Base-by-base conservation (phyloP, 2,888 invertebrate genomes). In the Stomorhina lunata region DNA sequence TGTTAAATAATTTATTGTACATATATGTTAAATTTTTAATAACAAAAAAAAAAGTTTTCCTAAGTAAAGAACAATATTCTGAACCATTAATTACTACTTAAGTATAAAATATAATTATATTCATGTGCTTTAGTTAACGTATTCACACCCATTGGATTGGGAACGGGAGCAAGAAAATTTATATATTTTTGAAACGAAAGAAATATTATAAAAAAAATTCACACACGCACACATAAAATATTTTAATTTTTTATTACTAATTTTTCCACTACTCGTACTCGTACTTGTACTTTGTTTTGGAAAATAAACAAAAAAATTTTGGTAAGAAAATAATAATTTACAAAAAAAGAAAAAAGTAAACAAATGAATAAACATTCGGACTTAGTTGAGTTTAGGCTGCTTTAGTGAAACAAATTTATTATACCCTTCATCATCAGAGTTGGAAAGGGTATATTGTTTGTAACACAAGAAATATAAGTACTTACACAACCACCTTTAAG, bases 251-350 rank as follows among this genome's bases (percentile, higher is more conserved):
- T 61, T 53, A 69, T 77, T 61, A 32, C 66, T n/a, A n/a, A n/a
- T n/a, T n/a, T n/a, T n/a, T n/a, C n/a, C n/a, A n/a, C n/a, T 45
- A 10, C 17, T 32, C 22, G 32, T 25, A 27, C 68, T 69, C n/a
- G n/a, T n/a, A 69, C 69, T 77, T 69, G 17, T 7, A n/a, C 25
- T 61, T n/a, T n/a, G n/a, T n/a, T n/a, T n/a, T 34, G 48, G 50
- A 77, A 77, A 77, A 69, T 77, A 77, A 77, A 69, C 61, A 68
- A 45, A 37, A n/a, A 25, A 55, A 43, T 7, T 17, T 2, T 6
- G 17, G 17, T 17, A 17, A 43, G 12, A 48, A 22, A 48, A 10
- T 15, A 12, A 25, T 22, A n/a, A n/a, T n/a, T n/a, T n/a, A n/a
- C n/a, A n/a, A n/a, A n/a, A n/a, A n/a, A n/a, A n/a, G n/a, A n/a